Percentiles rank a stretch among this genome's conserved stretches.
Conservation (phyloP, 2,797 vertebrate genomes). For the Mormyrus hasselquistii region DNA sequence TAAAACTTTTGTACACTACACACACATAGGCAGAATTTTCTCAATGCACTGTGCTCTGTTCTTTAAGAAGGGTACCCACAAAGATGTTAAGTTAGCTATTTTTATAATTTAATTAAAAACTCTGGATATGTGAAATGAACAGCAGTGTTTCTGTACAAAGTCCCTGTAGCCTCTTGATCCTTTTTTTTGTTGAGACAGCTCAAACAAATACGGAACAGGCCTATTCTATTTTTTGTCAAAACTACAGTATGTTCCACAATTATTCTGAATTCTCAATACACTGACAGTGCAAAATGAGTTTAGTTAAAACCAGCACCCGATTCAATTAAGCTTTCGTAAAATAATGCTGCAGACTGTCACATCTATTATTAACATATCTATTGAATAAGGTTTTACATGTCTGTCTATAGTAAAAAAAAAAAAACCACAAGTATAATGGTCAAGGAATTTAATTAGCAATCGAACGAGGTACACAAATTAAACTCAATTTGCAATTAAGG, state of each 20-base stretch:
- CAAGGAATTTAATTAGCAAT: neutral
- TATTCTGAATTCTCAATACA: neutral
- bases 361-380: neutral
- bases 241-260: neutral
- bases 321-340: neutral
- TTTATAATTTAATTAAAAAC: conserved; percentile 44
- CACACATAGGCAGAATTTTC: conserved; percentile 37
- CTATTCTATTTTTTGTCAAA: neutral
- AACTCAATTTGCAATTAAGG: neutral
- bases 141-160: neutral
- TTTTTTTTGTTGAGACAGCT: neutral
- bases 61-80: conserved; percentile 49
- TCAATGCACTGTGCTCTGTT: conserved; percentile 47
- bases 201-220: neutral
- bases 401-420: neutral
- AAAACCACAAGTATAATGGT: neutral
- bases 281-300: neutral
- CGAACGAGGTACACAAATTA: neutral
- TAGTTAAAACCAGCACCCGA: neutral
- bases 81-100: conserved; percentile 44
- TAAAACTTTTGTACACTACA: conserved; percentile 31
- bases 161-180: neutral
- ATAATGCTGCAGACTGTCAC: neutral
- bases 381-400: neutral
- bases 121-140: neutral